Evolutionary conservation across 2,888 invertebrate genomes (phyloP).

Genomic region (Silvanus unidentatus): DNA sequence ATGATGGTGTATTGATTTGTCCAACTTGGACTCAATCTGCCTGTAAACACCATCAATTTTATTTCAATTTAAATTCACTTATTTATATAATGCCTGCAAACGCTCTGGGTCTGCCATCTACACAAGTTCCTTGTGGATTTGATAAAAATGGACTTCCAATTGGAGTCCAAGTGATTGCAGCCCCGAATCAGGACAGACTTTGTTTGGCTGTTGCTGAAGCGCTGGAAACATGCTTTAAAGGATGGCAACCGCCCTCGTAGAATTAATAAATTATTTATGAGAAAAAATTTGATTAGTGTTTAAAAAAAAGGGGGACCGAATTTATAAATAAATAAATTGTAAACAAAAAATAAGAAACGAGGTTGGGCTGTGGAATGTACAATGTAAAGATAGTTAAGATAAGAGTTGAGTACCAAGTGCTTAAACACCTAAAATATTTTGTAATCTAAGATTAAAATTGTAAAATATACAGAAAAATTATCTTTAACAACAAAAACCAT

Average conservation of each 20-base stretch:
- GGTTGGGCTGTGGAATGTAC: too few relatives aligned
- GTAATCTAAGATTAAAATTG: too few relatives aligned
- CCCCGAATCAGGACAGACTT: conserved; percentile 68
- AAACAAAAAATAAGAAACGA: too few relatives aligned
- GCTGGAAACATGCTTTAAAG: conserved; percentile 73
- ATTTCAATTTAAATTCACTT: conserved; percentile 54
- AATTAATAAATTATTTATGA: too few relatives aligned
- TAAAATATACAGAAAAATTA: too few relatives aligned
- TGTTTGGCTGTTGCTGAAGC: conserved; percentile 75
- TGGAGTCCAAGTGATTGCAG: conserved; percentile 74
- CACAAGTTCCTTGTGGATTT: conserved; percentile 66
- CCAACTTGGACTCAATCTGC: conserved; percentile 64
- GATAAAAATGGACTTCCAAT: conserved; percentile 61
- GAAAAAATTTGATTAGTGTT: too few relatives aligned
- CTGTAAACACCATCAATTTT: conserved; percentile 59
- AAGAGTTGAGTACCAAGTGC: too few relatives aligned
- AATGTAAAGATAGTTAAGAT: too few relatives aligned
- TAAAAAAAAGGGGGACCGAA: too few relatives aligned
- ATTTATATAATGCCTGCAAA: conserved; percentile 65
- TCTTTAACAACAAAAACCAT: too few relatives aligned
- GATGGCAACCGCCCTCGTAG: conserved; percentile 61
- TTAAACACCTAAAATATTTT: too few relatives aligned
- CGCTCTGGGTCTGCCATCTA: conserved; percentile 68
- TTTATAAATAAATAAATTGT: too few relatives aligned
- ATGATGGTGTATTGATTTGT: conserved; percentile 66